Evolutionary conservation across 2,113 vertebrate genomes (phyloP), one percentile per base, ranked within the genome.

Genomic region (Hippoglossus stenolepis): DNA sequence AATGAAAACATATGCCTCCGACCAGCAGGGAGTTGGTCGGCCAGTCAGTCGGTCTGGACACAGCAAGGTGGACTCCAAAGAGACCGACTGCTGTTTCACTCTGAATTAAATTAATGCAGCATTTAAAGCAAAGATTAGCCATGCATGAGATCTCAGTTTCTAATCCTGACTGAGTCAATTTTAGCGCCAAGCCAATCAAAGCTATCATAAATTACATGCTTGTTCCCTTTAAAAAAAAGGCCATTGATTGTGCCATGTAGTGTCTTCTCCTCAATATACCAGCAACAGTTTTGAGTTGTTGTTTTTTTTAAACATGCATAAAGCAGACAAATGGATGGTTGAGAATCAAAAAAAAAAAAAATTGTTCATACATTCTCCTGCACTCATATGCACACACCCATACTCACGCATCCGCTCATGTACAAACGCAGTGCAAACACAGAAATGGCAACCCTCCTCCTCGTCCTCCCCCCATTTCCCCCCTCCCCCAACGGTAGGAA

Each of bases 261-360:
- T 85, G 85, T 90, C 88, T 66, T 77, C 56, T 53, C 47, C 21
- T 77, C 18, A 6, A 77, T 79, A 70, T 86, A 85, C 75, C 84
- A 85, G 83, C 85, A 77, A 87, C 58, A 40, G 54, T 69, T 78
- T 31, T 75, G 45, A 65, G 65, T 84, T 84, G 79, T 82, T 28
- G 75, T 35, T 82, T 83, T 84, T 83, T 24, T 59, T 62, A 86
- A 66, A 85, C 68, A 70, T 85, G 84, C 71, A 85, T 67, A 75
- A 80, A 85, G 88, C 61, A 75, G 67, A 89, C 60, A 57, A 86
- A 87, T 81, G 82, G 88, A 92, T 90, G 91, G 85, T 72, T 68
- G 72, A 77, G 69, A 88, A 82, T 88, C 59, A 51, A 51, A 51
- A 6, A 51, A 18, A 51, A 23, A 77, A 63, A 82, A 91, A 88